A percentile compares a stretch with the other conserved stretches of the same genome.
These are phyloP conservation scores for Amphibalanus amphitrite DNA, from an alignment of 1,140 invertebrate genomes.

Conservation along the genomic window DNA sequence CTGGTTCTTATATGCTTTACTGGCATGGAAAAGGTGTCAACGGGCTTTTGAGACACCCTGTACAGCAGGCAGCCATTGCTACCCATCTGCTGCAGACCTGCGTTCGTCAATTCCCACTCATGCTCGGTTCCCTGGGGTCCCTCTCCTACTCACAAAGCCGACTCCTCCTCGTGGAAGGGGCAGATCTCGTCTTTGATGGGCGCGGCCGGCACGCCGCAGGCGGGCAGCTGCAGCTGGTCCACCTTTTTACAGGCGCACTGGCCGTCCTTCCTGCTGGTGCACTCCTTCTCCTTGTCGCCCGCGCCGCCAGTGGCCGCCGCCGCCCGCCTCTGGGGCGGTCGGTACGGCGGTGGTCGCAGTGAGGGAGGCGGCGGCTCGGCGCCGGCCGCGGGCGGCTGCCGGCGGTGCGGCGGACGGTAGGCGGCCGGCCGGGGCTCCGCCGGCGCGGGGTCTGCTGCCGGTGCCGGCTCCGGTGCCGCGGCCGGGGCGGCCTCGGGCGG, in stretches of 20 bases:
- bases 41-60: no score
- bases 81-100: no score
- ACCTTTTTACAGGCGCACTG: not conserved
- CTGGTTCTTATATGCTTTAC: no score
- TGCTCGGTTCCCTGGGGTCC: no score
- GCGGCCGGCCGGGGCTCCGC: no score
- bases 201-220: slow-evolving; percentile 17
- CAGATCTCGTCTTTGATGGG: slow-evolving; percentile 29
- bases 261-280: not conserved
- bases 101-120: no score
- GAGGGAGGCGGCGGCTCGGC: no score
- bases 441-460: no score
- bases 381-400: not conserved
- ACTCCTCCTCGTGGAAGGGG: slow-evolving; percentile 30
- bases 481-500: no score
- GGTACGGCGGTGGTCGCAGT: not conserved
- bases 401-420: not conserved
- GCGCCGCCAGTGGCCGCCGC: not conserved
- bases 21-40: no score
- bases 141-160: slow-evolving; percentile 31
- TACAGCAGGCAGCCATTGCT: no score
- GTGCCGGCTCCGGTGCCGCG: no score
- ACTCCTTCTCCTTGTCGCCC: not conserved
- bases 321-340: not conserved
- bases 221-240: not conserved